Base-by-base conservation (phyloP, 2,888 invertebrate species). In the Drosophila fulvimacula region DNA sequence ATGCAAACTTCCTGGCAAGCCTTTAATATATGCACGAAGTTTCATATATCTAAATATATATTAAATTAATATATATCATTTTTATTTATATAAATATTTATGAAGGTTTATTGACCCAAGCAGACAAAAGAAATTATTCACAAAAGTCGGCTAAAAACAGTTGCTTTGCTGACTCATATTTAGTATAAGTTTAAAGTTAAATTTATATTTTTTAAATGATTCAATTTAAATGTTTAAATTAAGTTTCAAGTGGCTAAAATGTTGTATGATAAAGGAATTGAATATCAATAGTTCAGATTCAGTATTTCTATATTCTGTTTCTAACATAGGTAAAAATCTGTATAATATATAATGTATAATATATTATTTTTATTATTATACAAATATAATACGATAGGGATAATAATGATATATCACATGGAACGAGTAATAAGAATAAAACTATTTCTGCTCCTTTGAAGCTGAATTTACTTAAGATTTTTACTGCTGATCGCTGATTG, bases 101-200 rank as follows among this genome's bases (percentile, higher is more conserved):
- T 17, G 1, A 11, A 1, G n/a, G 27, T 30, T 48, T 48, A 48
- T 30, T 30, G 46, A 48, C 27, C 46, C 11, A 10, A 46, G n/a
- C n/a, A n/a, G 11, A 17, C 46, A 30, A 17, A 17, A 30, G 27
- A 30, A 30, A 17, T 48, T 48, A 30, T 11, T 30, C 30, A 48
- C 6, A 11, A 44, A 48, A 30, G 17, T 11, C 46, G 11, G 46
- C 46, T 27, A 1, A 30, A 46, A 48, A 48, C 46, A 48, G 17
- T 48, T 48, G 46, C 17, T 30, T 4, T 17, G 46, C 27, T 48
- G 46, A 48, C 30, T 48, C 46, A 48, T 30, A 41, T 41, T 39
- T 41, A 19, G 10, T 10, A 39, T 41, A 19, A 17, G 11, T 30
- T 48, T 48, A 27, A 9, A 24, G 44, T 46, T n/a, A 10, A n/a